phyloP scores from a whole-genome alignment of 1,140 invertebrate species.

The Calycopis cecrops region DNA sequence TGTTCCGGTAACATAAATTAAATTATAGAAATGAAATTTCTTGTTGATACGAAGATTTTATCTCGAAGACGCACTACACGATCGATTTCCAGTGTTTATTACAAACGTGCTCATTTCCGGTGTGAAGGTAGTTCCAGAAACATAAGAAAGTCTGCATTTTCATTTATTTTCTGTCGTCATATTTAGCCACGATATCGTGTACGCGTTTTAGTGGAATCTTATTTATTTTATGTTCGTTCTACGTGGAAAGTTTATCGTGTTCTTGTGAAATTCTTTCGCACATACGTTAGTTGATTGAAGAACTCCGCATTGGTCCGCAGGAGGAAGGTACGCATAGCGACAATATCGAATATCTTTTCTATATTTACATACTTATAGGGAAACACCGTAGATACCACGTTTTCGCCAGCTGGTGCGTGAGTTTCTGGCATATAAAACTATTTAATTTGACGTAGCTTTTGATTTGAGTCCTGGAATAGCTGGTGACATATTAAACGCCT shows the following conservation, averaged over 20 bases:
- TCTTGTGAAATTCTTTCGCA: conserved; percentile 31
- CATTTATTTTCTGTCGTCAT: conserved; percentile 75
- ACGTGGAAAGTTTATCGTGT: conserved; percentile 43
- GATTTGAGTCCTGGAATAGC: not conserved
- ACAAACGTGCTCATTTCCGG: conserved; percentile 62
- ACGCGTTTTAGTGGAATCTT: conserved; percentile 52
- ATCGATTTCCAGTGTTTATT: conserved; percentile 16
- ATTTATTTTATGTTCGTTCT: conserved; percentile 62
- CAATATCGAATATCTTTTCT: conserved; percentile 65
- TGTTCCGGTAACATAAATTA: conserved; percentile 16
- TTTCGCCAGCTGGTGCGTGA: conserved; percentile 71
- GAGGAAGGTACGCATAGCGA: conserved; percentile 59
- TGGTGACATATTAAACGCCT: conserved; percentile 19
- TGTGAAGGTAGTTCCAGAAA: conserved; percentile 69
- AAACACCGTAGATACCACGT: conserved; percentile 63
- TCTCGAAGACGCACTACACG: conserved; percentile 9
- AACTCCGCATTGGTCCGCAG: conserved; percentile 54
- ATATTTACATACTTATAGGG: conserved; percentile 66
- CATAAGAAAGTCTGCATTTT: conserved; percentile 71
- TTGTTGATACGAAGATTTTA: conserved; percentile 33
- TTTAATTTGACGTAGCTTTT: conserved; percentile 26
- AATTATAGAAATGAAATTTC: conserved; percentile 60
- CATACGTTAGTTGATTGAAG: conserved; percentile 34
- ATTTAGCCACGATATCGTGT: conserved; percentile 61
- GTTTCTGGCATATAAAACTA: conserved; percentile 47